A percentile compares a stretch with the other conserved stretches of the same genome.
phyloP scores from a whole-genome alignment of 2,113 vertebrate genomes.

The Globicephala melas region DNA sequence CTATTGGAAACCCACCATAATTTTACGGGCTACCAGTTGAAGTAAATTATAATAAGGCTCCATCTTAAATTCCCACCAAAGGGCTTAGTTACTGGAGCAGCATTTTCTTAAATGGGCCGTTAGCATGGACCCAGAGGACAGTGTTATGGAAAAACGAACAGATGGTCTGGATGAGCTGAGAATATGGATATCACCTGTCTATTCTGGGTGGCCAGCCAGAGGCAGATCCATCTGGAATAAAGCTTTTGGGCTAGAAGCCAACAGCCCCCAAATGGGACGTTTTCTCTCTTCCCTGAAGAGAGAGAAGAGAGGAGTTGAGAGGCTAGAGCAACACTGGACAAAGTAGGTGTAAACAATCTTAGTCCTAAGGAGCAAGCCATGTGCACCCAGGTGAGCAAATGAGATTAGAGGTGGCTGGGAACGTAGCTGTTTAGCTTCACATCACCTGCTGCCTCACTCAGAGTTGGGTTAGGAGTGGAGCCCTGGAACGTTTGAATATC shows the following conservation, averaged over 20 bases:
- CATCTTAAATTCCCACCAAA: neutral
- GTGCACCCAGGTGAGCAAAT: neutral
- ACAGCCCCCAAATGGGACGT: neutral
- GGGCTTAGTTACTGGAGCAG: neutral
- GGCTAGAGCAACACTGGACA: neutral
- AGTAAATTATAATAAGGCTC: neutral
- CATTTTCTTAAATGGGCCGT: neutral
- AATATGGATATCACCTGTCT: neutral
- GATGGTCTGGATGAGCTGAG: neutral
- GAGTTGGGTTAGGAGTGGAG: neutral
- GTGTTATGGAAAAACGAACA: neutral
- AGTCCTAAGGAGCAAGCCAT: neutral
- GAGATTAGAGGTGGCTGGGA: neutral
- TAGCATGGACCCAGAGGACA: neutral
- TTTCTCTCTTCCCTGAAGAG: neutral
- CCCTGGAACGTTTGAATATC: neutral
- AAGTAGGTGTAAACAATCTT: neutral
- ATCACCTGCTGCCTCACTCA: neutral
- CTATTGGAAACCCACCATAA: neutral
- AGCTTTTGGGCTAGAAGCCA: neutral
- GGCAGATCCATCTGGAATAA: neutral
- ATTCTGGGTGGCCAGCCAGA: neutral
- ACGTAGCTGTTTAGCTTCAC: neutral
- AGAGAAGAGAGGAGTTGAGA: neutral
- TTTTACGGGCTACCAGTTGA: neutral